Conservation (phyloP, 2,888 invertebrate species). For the Tiliacea citrago region DNA sequence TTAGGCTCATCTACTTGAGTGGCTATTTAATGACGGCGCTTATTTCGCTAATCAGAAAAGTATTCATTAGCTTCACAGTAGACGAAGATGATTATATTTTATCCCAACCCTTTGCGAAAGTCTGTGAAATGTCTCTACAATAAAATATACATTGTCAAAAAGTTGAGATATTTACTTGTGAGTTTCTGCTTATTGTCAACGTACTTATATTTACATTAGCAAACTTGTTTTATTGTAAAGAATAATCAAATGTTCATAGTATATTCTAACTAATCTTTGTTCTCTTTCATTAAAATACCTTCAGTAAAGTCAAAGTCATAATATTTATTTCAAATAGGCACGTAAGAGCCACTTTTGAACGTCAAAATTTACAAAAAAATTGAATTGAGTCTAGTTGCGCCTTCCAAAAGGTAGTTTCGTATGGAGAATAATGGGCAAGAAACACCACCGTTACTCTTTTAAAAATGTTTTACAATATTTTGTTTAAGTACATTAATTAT, state of each 20-base stretch:
- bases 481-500: no score
- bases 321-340: no score
- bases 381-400: no score
- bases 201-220: not conserved
- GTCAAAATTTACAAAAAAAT: no score
- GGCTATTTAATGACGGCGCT: constrained; percentile 84
- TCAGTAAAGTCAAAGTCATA: no score
- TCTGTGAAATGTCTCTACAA: constrained; percentile 19
- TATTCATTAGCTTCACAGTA: constrained; percentile 75
- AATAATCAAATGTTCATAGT: not conserved
- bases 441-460: no score
- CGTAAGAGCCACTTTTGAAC: no score
- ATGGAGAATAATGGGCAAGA: no score
- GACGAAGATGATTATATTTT: constrained; percentile 54
- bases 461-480: no score
- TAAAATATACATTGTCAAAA: constrained; percentile 30
- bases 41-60: constrained; percentile 78
- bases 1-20: constrained; percentile 84
- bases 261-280: not conserved
- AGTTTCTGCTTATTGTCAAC: constrained; percentile 8
- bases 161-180: constrained; percentile 29
- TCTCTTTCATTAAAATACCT: not conserved
- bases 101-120: constrained; percentile 37
- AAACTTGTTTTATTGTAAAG: not conserved
- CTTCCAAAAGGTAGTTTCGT: no score